A percentile compares a stretch with the other conserved stretches of the same genome.
Evolutionary conservation across 2,888 invertebrate genomes (phyloP).

Genomic region (Opisthograptis luteolata): DNA sequence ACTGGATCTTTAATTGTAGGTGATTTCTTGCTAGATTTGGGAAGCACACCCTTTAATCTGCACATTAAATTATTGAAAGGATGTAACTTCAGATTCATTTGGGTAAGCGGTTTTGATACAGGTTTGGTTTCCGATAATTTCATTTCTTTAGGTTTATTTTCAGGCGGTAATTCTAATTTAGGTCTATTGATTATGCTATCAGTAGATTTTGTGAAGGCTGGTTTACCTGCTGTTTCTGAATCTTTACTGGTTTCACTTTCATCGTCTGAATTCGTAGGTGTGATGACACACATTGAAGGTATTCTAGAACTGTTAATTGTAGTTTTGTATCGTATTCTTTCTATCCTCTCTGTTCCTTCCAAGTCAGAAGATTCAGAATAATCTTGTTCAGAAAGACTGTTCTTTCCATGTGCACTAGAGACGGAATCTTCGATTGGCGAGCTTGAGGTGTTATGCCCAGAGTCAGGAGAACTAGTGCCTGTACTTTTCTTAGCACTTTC

Average conservation of each 20-base stretch:
- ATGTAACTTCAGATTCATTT: slow-evolving; percentile 71
- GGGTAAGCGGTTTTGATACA: slow-evolving; percentile 53
- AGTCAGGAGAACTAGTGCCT: slow-evolving; percentile 91
- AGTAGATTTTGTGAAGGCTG: slow-evolving; percentile 35
- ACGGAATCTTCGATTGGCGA: slow-evolving; percentile 90
- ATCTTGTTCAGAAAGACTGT: slow-evolving; percentile 91
- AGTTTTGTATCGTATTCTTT: slow-evolving; percentile 93
- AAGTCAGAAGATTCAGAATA: slow-evolving; percentile 94
- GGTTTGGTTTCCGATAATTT: slow-evolving; percentile 53
- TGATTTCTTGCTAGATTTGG: slow-evolving; percentile 80
- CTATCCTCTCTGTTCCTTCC: slow-evolving; percentile 94
- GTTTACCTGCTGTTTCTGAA: slow-evolving; percentile 42
- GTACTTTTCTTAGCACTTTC: slow-evolving; percentile 81
- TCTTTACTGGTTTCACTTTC: slow-evolving; percentile 85
- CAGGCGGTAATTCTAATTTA: slow-evolving; percentile 69
- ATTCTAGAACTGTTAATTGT: slow-evolving; percentile 94
- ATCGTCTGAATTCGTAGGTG: slow-evolving; percentile 94
- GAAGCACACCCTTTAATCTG: slow-evolving; percentile 87
- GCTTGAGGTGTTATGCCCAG: slow-evolving; percentile 92
- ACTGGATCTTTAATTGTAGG: slow-evolving; percentile 74
- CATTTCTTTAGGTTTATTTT: slow-evolving; percentile 61
- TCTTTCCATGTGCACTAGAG: slow-evolving; percentile 88
- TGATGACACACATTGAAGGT: slow-evolving; percentile 96
- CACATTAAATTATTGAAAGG: slow-evolving; percentile 90
- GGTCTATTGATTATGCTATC: slow-evolving; percentile 55